Evolutionary conservation across 1,140 invertebrate genomes (phyloP), one percentile per base, ranked within the genome.

Genomic region (Drosophila lacteicornis): DNA sequence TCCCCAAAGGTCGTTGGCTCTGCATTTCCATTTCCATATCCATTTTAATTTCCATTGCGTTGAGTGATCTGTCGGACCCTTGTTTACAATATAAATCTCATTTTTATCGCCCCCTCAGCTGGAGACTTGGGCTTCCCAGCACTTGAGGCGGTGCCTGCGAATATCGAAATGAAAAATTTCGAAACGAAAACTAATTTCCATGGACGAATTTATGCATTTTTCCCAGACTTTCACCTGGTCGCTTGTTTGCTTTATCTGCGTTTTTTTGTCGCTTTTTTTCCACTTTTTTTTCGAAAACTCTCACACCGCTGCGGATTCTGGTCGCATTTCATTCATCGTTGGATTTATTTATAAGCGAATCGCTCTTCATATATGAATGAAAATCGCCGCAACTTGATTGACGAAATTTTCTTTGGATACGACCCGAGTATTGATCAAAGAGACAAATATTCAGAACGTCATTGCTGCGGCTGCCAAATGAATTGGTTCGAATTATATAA

Each of bases 221-320:
- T 80, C 66, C 67, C 74, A 71, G 70, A 87, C 82, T 86, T 86
- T 86, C 82, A 80, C 82, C 83, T 68, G 51, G 22, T 46, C 17
- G 22, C 30, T 55, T 55, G 51, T 22, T 40, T 56, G 15, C 27
- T 43, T 47, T 38, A 4, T 3, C 15, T 46, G 27, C 9, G 4
- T 47, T 30, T 36, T 27, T n/a, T 25, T 57, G 27, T 30, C 27
- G 27, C 6, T 27, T 7, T 4, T 38, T 15, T 33, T n/a, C n/a
- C 30, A 6, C 30, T 19, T 5, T 19, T 8, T 27, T 40, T 43
- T 45, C 22, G 33, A 49, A 40, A 30, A 47, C 27, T 36, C 58
- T 49, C 36, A 42, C 38, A 25, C 43, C 7, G 8, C 13, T 17
- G 33, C 50, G 66, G 40, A 38, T 69, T 71, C 68, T 71, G 49